A percentile compares a stretch with the other conserved stretches of the same genome.
Evolutionary conservation across 2,797 vertebrate species (phyloP).

Genomic region (Malacoraja senta): DNA sequence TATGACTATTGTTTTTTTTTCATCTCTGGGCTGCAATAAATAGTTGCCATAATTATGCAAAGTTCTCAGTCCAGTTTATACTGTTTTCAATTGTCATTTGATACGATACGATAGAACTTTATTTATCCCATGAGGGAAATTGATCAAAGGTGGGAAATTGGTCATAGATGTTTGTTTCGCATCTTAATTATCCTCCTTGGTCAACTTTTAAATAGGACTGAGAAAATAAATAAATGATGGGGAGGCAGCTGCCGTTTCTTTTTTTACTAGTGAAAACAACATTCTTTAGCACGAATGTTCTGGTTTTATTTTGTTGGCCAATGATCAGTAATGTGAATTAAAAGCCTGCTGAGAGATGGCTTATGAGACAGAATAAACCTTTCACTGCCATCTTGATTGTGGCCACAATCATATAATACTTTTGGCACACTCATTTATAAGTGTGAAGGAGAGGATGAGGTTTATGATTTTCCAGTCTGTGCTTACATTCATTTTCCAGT

Average conservation of each 20-base stretch:
- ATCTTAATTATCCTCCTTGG: not conserved
- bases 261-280: not conserved
- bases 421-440: not conserved
- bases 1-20: not conserved
- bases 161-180: not conserved
- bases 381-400: not conserved
- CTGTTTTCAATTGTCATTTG: not conserved
- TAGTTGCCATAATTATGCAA: not conserved
- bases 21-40: not conserved
- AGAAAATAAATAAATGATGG: not conserved
- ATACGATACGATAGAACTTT: not conserved
- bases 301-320: not conserved
- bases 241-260: not conserved
- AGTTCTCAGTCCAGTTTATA: not conserved
- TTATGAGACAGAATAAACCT: not conserved
- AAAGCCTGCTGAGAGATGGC: not conserved
- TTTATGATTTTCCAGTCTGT: not conserved
- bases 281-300: not conserved
- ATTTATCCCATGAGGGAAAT: too few species aligned
- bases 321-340: not conserved
- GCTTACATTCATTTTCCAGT: too few species aligned
- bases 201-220: not conserved
- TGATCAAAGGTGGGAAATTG: not conserved
- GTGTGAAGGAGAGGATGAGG: not conserved
- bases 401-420: not conserved